phyloP scores from a whole-genome alignment of 1,140 invertebrate genomes.

The Drosophila triauraria region DNA sequence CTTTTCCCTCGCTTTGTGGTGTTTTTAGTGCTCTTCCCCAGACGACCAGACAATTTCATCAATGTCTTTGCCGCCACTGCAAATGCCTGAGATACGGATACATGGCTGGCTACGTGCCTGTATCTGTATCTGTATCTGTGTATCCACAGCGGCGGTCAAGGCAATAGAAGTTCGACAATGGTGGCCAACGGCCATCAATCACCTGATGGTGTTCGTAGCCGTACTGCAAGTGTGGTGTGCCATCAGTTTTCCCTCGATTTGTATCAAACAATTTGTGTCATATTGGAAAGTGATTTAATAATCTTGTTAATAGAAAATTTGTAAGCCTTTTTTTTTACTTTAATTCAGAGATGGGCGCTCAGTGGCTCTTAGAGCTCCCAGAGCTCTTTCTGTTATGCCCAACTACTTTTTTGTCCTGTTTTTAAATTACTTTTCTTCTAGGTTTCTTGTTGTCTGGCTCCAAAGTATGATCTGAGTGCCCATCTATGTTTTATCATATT shows the following conservation, averaged over 20 bases:
- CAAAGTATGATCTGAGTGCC: no score
- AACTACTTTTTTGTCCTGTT: no score
- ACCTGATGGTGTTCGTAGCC: background rate
- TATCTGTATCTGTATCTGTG: constrained; percentile 2
- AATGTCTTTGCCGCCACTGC: constrained; percentile 41
- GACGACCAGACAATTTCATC: constrained; percentile 29
- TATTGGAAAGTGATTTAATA: background rate
- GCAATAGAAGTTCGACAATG: constrained; percentile 13
- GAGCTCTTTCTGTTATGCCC: no score
- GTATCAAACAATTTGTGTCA: background rate
- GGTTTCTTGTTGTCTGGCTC: no score
- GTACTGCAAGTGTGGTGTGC: background rate
- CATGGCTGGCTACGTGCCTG: background rate
- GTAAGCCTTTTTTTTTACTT: no score
- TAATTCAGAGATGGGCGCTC: no score
- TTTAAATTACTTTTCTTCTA: no score
- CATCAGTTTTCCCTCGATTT: background rate
- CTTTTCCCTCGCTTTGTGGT: constrained; percentile 5
- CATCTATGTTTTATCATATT: no score
- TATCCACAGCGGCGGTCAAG: constrained; percentile 13
- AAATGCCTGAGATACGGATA: constrained; percentile 37
- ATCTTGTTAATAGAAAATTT: no score
- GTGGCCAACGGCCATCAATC: background rate
- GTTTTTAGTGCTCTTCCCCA: constrained; percentile 20
- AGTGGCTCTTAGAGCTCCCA: no score